Percentiles rank a stretch among this genome's conserved stretches.
phyloP scores from a whole-genome alignment of 2,797 vertebrate species.

The Schizothorax lantsangensis region DNA sequence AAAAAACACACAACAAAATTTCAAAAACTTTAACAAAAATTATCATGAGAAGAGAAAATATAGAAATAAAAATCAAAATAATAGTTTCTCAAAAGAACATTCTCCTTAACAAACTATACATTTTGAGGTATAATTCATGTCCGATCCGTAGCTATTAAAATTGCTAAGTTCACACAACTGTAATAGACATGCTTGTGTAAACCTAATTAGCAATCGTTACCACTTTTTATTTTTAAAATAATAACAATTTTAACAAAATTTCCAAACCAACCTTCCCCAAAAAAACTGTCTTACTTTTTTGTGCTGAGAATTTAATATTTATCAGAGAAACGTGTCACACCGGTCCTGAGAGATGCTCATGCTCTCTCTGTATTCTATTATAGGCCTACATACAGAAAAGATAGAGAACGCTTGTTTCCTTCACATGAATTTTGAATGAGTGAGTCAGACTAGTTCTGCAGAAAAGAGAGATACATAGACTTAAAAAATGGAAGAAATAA shows the following conservation, averaged over 20 bases:
- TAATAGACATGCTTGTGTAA: background rate
- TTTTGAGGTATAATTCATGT: too few relatives aligned
- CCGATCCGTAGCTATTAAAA: too few relatives aligned
- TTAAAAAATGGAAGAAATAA: background rate
- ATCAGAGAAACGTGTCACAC: background rate
- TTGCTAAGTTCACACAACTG: background rate
- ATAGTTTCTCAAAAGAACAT: too few relatives aligned
- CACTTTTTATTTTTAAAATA: background rate
- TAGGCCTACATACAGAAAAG: background rate
- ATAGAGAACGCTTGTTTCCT: background rate
- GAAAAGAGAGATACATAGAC: background rate
- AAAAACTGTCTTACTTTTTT: background rate
- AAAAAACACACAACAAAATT: too few relatives aligned
- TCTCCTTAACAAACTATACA: too few relatives aligned
- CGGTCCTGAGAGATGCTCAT: background rate
- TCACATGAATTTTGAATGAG: constrained; percentile 8
- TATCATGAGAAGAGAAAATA: too few relatives aligned
- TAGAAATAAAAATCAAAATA: too few relatives aligned
- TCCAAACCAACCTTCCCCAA: background rate
- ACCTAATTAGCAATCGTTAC: background rate
- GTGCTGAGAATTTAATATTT: background rate
- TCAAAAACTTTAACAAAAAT: too few relatives aligned
- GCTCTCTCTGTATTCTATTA: background rate
- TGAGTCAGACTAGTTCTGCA: background rate
- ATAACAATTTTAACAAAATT: background rate